Evolutionary conservation across 2,888 invertebrate species (phyloP), one percentile per base, ranked within the genome.

Genomic region (Portevinia maculata): DNA sequence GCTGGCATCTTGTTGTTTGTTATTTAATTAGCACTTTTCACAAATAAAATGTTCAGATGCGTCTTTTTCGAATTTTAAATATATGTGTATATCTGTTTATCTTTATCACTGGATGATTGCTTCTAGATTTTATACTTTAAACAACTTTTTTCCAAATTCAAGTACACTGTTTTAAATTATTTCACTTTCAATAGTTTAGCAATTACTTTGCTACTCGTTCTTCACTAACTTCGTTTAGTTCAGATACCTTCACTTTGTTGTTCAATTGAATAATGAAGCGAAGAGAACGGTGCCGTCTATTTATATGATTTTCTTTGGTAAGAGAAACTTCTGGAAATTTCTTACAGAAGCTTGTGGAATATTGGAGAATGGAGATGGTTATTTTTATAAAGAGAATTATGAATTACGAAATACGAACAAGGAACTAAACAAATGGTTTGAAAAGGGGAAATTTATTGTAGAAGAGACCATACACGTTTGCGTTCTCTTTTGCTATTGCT

Each of bases 1-100:
- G 94, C 93, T 85, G 93, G 92, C 86, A 90, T 87, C 88, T 91
- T 91, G 21, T 92, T 92, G 75, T 44, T 3, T 48, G 15, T 21
- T 41, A 30, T 4, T 13, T n/a, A 1, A 0, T 50, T 24, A n/a
- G 13, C 6, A 50, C 21, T 50, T 7, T 17, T 46, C 9, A 11
- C 48, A 24, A 50, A 11, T 3, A 9, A 34, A 34, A n/a, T 34
- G 9, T 11, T 9, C 1, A 30, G 6, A 9, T 4, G 9, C 7
- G 30, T 30, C 5, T 1, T 30, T 30, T 30, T 7, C 30, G 7
- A 8, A 30, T 30, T 30, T 30, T 9, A 30, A 30, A 30, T 30
- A n/a, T n/a, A n/a, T n/a, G n/a, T n/a, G n/a, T n/a, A n/a, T n/a
- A n/a, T 24, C 11, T 9, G 1, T 34, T 34, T 34, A 9, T 9